Base-by-base conservation (phyloP, 2,888 invertebrate genomes). In the Tenthredo mesomela region DNA sequence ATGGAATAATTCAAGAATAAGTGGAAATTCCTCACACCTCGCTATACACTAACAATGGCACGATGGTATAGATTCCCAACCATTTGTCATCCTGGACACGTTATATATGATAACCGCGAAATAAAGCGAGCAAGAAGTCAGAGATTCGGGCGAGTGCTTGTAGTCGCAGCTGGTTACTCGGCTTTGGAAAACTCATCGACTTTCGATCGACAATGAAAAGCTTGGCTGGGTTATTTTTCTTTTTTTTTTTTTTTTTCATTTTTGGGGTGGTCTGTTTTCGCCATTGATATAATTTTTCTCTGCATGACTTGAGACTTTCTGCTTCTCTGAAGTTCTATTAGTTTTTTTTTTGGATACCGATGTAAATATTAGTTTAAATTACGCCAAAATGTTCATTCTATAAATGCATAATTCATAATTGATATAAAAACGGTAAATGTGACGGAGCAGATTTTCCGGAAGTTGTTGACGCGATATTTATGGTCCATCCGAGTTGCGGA, bases 1-100 rank as follows among this genome's bases (percentile, higher is more conserved):
- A 71, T 71, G 40, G 37, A 71, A n/a, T 29, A 40, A 71, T 71
- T 37, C 40, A 71, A 61, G 25, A 61, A 61, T 61, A 61, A 61
- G 25, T 70, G 37, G 61, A 25, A 61, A 61, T 61, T 25, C 12
- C 61, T 61, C 25, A 61, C 25, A 25, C 25, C 15, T 33, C n/a
- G 10, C 15, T n/a, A 70, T 70, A 70, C 37, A 70, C 70, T 70
- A 15, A 43, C 75, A 43, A 29, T 18, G 21, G 21, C 21, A 73
- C 33, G 29, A 25, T 47, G 43, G 25, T 43, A 29, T 43, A 75
- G n/a, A 75, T 29, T 47, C 47, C 25, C 25, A 15, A 37, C 75
- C 43, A 75, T 75, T 75, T 75, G 75, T 75, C 75, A 75, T 75
- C 75, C 75, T 47, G 47, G 75, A 75, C 43, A 75, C 43, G 43